A percentile compares a stretch with the other conserved stretches of the same genome.
Conservation (phyloP, 2,888 invertebrate species). For the Zele albiditarsus region DNA sequence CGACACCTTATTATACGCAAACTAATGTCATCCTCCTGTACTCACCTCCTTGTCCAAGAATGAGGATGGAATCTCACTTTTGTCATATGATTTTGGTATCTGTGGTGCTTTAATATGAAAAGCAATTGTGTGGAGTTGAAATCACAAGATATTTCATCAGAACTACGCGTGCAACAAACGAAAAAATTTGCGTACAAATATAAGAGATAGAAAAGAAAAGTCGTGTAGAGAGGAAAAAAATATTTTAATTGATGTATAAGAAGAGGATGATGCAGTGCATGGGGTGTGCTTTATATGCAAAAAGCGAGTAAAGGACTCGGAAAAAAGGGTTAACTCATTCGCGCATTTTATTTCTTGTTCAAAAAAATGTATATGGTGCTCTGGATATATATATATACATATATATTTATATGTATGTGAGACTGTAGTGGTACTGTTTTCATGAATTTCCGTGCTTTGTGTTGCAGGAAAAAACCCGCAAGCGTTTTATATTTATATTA, state of each 20-base stretch:
- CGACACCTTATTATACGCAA: conserved; percentile 72
- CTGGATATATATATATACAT: neutral
- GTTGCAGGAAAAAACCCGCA: neutral
- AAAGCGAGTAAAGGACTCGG: neutral
- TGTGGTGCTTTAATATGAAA: neutral
- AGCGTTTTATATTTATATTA: neutral
- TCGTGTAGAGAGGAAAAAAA: no score
- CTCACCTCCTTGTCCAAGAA: conserved; percentile 43
- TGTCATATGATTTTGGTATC: neutral
- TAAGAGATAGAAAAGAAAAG: no score
- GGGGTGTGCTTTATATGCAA: no score
- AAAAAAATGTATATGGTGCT: neutral
- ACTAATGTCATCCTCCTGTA: conserved; percentile 60
- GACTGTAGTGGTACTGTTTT: neutral
- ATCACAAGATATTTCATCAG: no score
- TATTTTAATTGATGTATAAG: no score
- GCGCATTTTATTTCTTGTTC: neutral
- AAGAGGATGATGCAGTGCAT: no score
- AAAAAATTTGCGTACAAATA: no score
- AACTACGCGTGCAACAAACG: no score
- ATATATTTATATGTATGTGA: neutral
- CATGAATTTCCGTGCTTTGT: neutral
- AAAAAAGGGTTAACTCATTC: neutral
- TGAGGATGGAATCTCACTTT: conserved; percentile 12
- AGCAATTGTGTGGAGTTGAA: no score